Base-by-base conservation (phyloP, 1,140 invertebrate species). In the Pollicipes pollicipes region DNA sequence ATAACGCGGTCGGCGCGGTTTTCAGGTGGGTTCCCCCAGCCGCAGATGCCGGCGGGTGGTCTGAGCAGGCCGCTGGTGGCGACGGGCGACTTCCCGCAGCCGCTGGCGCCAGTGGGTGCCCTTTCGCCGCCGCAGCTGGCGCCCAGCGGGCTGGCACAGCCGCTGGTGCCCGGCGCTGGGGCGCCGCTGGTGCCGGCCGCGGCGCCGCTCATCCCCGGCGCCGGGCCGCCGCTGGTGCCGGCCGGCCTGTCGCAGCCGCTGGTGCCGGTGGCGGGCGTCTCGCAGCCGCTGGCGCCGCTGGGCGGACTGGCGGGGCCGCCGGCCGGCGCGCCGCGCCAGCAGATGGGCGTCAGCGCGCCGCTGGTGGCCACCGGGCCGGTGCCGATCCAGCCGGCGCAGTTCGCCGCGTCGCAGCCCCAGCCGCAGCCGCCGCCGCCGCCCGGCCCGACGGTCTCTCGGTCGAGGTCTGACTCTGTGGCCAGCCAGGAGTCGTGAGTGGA, bases 401-500 rank as follows among this genome's bases (percentile, higher is more conserved):
- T 27, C 73, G 70, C 27, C 68, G 66, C 24, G 70, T 58, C 17
- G 28, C 29, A 17, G 66, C 73, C 30, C 68, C 68, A 26, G 72
- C 70, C 28, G 66, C 72, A 27, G 68, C 70, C 58, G 68, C 32
- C 26, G 70, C 73, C 58, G 45, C 73, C 31, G 69, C 73, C 26
- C 70, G 69, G 29, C 72, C 71, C n/a, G 72, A n/a, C 21, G 45
- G 17, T 21, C 2, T 3, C 45, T 2, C 8, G 45, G 2, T 58
- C 45, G 45, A 58, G 45, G 45, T 58, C 45, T 58, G 45, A 58
- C 45, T 58, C 45, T 58, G 45, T 58, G 13, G 45, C 45, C 45
- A 58, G 45, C 45, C 45, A 58, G 24, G 45, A 58, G 13, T 58
- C 45, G 45, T 58, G 45, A 58, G 45, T 58, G 13, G 45, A 21